phyloP scores from a whole-genome alignment of 2,797 vertebrate species.

The Falco biarmicus region DNA sequence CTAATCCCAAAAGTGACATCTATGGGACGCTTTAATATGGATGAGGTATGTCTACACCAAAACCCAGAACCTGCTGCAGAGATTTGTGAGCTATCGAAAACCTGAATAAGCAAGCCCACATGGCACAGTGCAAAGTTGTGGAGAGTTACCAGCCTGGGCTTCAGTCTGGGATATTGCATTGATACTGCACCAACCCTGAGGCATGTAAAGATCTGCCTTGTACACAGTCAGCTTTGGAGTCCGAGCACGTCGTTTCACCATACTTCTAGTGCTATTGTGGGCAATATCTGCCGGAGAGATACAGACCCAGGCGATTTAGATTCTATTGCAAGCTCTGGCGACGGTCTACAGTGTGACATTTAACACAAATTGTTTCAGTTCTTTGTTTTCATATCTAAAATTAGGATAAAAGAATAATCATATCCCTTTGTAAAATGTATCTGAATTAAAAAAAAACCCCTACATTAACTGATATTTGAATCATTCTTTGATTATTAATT shows the following conservation, averaged over 20 bases:
- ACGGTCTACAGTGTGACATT: neutral
- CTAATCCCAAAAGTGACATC: neutral
- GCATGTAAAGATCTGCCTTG: neutral
- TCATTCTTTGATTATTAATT: constrained; percentile 1
- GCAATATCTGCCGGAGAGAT: neutral
- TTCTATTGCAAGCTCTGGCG: neutral
- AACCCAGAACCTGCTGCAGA: neutral
- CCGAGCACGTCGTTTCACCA: neutral
- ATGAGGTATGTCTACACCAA: neutral
- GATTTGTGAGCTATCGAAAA: neutral
- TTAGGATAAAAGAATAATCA: constrained; percentile 2
- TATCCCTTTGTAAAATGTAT: constrained; percentile 5
- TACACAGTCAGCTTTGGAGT: neutral
- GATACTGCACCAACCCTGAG: neutral
- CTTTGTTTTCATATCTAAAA: constrained; percentile 30
- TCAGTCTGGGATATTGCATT: neutral
- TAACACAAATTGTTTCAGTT: constrained; percentile 3
- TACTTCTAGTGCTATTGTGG: neutral
- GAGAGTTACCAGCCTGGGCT: neutral
- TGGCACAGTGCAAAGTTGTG: neutral
- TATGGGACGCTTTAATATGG: neutral
- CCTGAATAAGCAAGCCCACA: neutral
- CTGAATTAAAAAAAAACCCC: neutral
- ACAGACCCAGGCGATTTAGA: neutral
- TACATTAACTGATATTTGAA: neutral